Base-by-base conservation (phyloP, 2,888 invertebrate genomes). In the Notocelia uddmanniana region DNA sequence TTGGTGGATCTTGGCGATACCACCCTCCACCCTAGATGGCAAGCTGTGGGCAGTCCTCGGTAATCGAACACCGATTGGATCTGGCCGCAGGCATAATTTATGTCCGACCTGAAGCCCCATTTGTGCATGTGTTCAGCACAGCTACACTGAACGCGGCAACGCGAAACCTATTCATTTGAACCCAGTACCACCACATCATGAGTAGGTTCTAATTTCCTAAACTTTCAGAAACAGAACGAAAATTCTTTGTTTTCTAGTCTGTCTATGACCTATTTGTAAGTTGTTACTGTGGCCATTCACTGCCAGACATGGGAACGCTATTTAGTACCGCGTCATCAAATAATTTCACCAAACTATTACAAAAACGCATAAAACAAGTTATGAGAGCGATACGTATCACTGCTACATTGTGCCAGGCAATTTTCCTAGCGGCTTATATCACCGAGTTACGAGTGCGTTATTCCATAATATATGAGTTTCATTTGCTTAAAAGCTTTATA, bases 401-500 rank as follows among this genome's bases (percentile, higher is more conserved):
- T 63, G 78, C 80, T 84, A 84, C 85, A 86, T 84, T 87, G 88
- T 89, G 86, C 88, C 87, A 85, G 88, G 84, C 86, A 85, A 88
- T 90, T 89, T 87, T 89, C 87, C 84, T 87, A 87, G 86, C 85
- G 80, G 85, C 85, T 90, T 88, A 90, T 87, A 88, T 86, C 86
- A 87, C 84, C 79, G 83, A 86, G 86, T 89, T 89, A 87, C 87
- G 87, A 88, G 87, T 88, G 84, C 83, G 88, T 89, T 91, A 91
- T 90, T 88, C 88, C 79, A 86, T 89, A 89, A 91, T 91, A 87
- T 89, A 92, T 85, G 88, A 81, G 79, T 89, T 91, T 92, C 91
- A 92, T 92, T 92, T 91, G 85, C 87, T 89, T 92, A 92, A 92
- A 92, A 92, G 92, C 92, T 89, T 90, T 86, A 86, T 90, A 88